Conservation (phyloP, 1,140 invertebrate species). For the Drosophila rhopaloa region DNA sequence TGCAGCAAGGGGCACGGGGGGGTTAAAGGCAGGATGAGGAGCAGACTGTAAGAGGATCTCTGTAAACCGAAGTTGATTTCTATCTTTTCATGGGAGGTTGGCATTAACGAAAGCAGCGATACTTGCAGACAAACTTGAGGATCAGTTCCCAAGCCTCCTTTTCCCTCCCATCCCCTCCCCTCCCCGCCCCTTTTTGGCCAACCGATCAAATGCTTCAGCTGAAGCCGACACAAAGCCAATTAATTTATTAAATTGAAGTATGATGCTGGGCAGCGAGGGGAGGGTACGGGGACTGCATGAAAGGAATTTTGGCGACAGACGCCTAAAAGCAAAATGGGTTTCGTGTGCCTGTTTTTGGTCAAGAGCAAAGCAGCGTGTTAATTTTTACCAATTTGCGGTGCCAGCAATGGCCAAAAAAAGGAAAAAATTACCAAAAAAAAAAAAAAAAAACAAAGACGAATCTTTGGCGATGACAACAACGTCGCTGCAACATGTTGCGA, state of each 20-base stretch:
- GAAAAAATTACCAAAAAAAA: slow-evolving; percentile 32
- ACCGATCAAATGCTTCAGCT: slow-evolving; percentile 56
- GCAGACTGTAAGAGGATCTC: slow-evolving; percentile 50
- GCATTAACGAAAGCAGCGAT: slow-evolving; percentile 60
- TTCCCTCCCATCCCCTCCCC: not conserved
- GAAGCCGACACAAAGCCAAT: slow-evolving; percentile 82
- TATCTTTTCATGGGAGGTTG: slow-evolving; percentile 75
- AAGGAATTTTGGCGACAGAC: slow-evolving; percentile 84
- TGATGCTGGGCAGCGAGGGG: slow-evolving; percentile 39
- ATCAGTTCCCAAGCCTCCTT: slow-evolving; percentile 34
- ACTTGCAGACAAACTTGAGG: slow-evolving; percentile 29
- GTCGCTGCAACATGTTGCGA: slow-evolving; percentile 78
- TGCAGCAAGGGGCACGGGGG: not conserved
- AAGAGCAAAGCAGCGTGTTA: slow-evolving; percentile 83
- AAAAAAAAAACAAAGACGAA: slow-evolving; percentile 33
- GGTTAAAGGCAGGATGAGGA: slow-evolving; percentile 6
- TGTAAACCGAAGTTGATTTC: slow-evolving; percentile 65
- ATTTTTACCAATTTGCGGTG: slow-evolving; percentile 82
- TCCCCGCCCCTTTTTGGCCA: not conserved
- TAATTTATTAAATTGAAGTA: slow-evolving; percentile 85
- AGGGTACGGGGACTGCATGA: slow-evolving; percentile 35
- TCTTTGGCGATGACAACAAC: slow-evolving; percentile 49
- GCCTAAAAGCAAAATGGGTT: slow-evolving; percentile 82
- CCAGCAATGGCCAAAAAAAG: slow-evolving; percentile 60
- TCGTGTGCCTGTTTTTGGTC: slow-evolving; percentile 80